phyloP scores from a whole-genome alignment of 1,140 invertebrate genomes.

The Lanistes nyassanus region DNA sequence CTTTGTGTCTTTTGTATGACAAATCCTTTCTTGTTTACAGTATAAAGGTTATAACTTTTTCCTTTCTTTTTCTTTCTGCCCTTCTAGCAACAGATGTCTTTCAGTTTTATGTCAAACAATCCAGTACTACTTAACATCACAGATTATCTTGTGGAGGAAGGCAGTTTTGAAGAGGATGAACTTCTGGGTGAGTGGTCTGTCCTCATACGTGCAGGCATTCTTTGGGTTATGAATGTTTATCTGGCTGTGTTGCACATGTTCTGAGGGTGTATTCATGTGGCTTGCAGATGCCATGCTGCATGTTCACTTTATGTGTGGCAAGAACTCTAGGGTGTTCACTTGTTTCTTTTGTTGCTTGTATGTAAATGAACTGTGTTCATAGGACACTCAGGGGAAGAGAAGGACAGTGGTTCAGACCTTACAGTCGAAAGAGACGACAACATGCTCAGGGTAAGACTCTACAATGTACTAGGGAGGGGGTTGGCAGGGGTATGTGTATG shows the following conservation, averaged over 20 bases:
- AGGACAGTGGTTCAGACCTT: conserved; percentile 70
- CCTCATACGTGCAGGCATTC: background rate
- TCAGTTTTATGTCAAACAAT: conserved; percentile 80
- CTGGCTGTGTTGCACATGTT: background rate
- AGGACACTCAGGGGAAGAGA: conserved; percentile 59
- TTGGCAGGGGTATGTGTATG: background rate
- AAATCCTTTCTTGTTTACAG: background rate
- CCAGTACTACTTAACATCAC: conserved; percentile 97
- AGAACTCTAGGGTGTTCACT: no score
- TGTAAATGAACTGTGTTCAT: background rate
- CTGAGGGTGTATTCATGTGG: no score
- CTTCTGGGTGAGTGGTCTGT: conserved; percentile 75
- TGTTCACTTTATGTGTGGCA: no score
- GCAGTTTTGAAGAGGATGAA: conserved; percentile 97
- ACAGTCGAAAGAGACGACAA: conserved; percentile 83
- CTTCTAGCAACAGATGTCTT: conserved; percentile 19
- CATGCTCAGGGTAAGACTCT: conserved; percentile 76
- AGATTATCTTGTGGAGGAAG: conserved; percentile 98
- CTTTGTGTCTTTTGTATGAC: background rate
- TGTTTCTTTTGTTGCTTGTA: background rate
- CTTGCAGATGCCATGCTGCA: no score
- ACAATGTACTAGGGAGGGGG: conserved; percentile 3
- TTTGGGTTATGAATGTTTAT: background rate
- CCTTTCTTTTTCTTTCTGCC: background rate
- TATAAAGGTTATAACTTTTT: background rate